These are phyloP conservation scores for Harmothoe impar DNA, from an alignment of 2,888 invertebrate genomes.

Conservation along the genomic window DNA sequence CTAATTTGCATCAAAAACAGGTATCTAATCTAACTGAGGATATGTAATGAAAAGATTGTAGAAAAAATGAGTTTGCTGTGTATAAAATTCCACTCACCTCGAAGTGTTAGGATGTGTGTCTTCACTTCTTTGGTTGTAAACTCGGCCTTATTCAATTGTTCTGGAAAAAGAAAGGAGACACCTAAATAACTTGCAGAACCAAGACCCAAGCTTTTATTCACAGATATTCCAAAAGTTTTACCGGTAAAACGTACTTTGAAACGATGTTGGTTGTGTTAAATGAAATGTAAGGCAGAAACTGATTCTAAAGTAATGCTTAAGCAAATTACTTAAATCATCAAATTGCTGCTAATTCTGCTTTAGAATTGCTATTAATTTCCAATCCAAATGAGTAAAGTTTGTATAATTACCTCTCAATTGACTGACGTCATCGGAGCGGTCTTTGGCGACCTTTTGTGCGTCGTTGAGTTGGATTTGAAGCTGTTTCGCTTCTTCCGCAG, in stretches of 20 bases:
- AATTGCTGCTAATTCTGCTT: too few relatives aligned
- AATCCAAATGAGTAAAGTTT: too few relatives aligned
- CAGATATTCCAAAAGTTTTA: too few relatives aligned
- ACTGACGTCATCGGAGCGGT: conserved; percentile 77
- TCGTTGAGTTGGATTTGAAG: conserved; percentile 78
- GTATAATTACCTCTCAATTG: conserved; percentile 78
- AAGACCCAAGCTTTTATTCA: too few relatives aligned
- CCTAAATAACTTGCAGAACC: too few relatives aligned
- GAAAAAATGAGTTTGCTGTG: not conserved
- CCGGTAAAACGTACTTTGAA: too few relatives aligned
- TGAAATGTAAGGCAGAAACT: too few relatives aligned
- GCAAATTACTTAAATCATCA: too few relatives aligned
- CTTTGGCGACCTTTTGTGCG: conserved; percentile 75
- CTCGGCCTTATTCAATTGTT: conserved; percentile 79
- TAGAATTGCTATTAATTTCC: too few relatives aligned
- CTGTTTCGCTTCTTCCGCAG: conserved; percentile 76
- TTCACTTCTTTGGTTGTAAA: conserved; percentile 78
- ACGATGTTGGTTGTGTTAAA: too few relatives aligned
- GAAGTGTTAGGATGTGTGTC: conserved; percentile 77
- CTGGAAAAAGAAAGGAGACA: conserved; percentile 69
- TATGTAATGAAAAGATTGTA: too few relatives aligned
- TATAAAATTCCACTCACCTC: conserved; percentile 73
- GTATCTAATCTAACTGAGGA: not conserved
- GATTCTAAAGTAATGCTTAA: too few relatives aligned
- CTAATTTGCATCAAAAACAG: not conserved